Evolutionary conservation across 2,888 invertebrate genomes (phyloP), one percentile per base, ranked within the genome.

Genomic region (Arctia plantaginis): DNA sequence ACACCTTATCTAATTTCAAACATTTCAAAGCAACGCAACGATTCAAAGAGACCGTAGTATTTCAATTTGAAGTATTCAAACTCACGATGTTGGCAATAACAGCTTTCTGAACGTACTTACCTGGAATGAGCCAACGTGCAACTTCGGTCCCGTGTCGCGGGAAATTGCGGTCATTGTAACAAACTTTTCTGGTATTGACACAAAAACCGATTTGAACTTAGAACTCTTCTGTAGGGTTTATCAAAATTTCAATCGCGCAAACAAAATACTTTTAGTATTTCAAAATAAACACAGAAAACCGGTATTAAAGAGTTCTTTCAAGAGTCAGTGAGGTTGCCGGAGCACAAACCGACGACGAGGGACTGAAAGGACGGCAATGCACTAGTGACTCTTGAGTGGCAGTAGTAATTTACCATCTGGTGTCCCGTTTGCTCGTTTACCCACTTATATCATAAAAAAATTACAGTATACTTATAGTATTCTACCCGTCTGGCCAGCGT

Each of bases 81-180:
- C 74, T 70, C 78, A 77, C 80, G 71, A 71, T 77, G 81, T 76
- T 70, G 76, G 77, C 77, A 82, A 83, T 85, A 85, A 85, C 85
- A 80, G 84, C 65, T 83, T 85, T 83, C 75, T 71, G 77, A 75
- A 71, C 41, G 73, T 68, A 74, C 76, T 81, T 69, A 76, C 67
- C 51, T 59, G 67, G 78, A 82, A 83, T 79, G 73, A 73, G 47
- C 30, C 72, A 76, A 65, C 65, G 73, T 75, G 76, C 73, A 85
- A 81, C 75, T 79, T 79, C 41, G 71, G 71, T 77, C 79, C 68
- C 75, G 77, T 79, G 80, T 80, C 74, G 77, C 44, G 69, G 74
- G 77, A 81, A 80, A 84, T 82, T 78, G 83, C 82, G 82, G 83
- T 83, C 79, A 82, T 80, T 82, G 77, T 51, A 71, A 77, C 69